phyloP scores from a whole-genome alignment of 2,113 vertebrate species.

The Eudorcas thomsonii region DNA sequence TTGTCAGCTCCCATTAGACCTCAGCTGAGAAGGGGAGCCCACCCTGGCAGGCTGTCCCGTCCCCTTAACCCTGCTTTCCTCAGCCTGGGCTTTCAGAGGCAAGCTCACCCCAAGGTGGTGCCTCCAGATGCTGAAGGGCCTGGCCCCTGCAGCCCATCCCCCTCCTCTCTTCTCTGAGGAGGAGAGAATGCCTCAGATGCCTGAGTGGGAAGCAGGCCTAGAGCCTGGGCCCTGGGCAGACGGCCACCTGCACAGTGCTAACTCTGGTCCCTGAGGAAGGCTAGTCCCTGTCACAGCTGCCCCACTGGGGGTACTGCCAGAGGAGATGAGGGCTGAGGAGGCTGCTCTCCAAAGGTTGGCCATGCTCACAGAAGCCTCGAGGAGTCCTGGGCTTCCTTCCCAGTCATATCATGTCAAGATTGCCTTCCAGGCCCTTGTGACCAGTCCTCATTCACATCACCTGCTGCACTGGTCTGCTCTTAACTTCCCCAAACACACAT shows the following conservation, averaged over 20 bases:
- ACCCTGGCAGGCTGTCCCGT: slow-evolving; percentile 52
- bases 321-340: neutral
- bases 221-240: neutral
- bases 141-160: neutral
- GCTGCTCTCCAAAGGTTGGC: neutral
- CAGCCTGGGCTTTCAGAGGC: neutral
- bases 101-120: neutral
- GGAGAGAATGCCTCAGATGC: slow-evolving; percentile 35
- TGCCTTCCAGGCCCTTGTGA: neutral
- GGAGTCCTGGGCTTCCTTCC: neutral
- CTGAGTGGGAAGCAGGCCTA: neutral
- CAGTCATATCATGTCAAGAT: neutral
- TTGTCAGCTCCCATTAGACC: slow-evolving; percentile 61
- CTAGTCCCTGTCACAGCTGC: neutral
- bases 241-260: neutral
- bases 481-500: neutral
- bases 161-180: neutral
- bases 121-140: slow-evolving; percentile 8
- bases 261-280: neutral
- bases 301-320: neutral
- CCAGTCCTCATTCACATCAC: neutral
- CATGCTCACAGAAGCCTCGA: neutral
- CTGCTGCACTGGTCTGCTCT: neutral
- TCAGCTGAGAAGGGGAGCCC: slow-evolving; percentile 52
- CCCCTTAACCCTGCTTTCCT: slow-evolving; percentile 47